Percentiles rank a stretch among this genome's conserved stretches.
phyloP scores from a whole-genome alignment of 2,113 vertebrate species.

The Hemiscyllium ocellatum region DNA sequence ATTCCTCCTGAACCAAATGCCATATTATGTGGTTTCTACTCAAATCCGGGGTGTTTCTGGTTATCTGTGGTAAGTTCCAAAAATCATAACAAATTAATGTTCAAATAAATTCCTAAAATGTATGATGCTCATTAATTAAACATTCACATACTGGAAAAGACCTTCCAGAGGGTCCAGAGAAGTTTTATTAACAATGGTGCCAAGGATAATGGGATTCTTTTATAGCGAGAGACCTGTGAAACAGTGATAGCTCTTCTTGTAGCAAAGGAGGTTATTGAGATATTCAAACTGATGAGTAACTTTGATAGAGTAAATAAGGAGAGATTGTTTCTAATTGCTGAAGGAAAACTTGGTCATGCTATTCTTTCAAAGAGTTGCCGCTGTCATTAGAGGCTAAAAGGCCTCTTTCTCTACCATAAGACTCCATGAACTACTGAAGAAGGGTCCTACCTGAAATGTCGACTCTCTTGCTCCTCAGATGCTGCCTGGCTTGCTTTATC shows the following conservation, averaged over 20 bases:
- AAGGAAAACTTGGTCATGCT: not conserved
- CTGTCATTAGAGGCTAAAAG: not conserved
- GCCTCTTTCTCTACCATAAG: not conserved
- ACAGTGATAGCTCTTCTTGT: not conserved
- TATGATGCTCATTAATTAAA: not conserved
- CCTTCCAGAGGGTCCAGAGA: not conserved
- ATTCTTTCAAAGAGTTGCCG: not conserved
- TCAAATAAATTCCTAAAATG: not conserved
- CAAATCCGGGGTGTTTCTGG: conserved; percentile 78
- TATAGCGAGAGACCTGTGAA: not conserved
- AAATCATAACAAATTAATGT: not conserved
- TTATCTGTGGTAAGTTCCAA: conserved; percentile 73
- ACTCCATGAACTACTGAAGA: not conserved
- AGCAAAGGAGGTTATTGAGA: not conserved
- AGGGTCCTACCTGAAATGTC: too few relatives aligned
- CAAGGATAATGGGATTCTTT: not conserved
- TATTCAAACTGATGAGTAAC: not conserved
- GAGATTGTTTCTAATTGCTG: not conserved
- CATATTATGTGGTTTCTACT: conserved; percentile 82
- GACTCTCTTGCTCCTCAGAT: too few relatives aligned
- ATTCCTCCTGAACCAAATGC: conserved; percentile 69
- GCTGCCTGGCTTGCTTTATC: too few relatives aligned
- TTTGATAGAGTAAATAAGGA: not conserved
- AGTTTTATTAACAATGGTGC: not conserved
- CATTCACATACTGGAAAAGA: not conserved